phyloP scores from a whole-genome alignment of 2,888 invertebrate genomes.

The Camptogramma bilineatum region DNA sequence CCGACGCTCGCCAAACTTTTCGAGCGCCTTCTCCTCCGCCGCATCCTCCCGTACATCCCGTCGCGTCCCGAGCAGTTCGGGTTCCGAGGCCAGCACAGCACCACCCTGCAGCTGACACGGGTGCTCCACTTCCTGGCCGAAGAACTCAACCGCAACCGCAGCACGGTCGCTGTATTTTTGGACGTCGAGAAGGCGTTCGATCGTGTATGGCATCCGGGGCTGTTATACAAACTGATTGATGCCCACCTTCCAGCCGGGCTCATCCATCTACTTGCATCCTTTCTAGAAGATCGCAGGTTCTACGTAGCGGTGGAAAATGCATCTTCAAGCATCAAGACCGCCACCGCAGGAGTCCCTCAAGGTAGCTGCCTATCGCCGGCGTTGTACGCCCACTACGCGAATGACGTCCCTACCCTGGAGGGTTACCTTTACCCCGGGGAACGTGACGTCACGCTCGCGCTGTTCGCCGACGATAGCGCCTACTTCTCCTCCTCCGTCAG shows the following conservation, averaged over 20 bases:
- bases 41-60: background rate
- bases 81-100: conserved; percentile 44
- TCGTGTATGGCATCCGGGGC: conserved; percentile 51
- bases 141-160: conserved; percentile 33
- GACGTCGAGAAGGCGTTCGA: conserved; percentile 48
- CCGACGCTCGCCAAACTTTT: conserved; percentile 40
- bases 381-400: conserved; percentile 38
- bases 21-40: conserved; percentile 35
- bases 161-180: conserved; percentile 43
- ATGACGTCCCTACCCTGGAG: conserved; percentile 39
- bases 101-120: conserved; percentile 45
- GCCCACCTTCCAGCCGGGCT: background rate
- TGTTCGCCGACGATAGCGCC: conserved; percentile 23
- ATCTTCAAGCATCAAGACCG: background rate
- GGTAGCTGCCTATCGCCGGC: conserved; percentile 35
- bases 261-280: background rate
- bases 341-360: conserved; percentile 5
- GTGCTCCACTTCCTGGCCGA: conserved; percentile 42
- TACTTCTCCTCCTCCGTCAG: background rate
- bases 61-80: conserved; percentile 41
- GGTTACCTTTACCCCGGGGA: background rate
- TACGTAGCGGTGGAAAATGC: background rate
- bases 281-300: background rate
- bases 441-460: conserved; percentile 9
- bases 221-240: conserved; percentile 46